Evolutionary conservation across 92 coral and sea anemone species (phyloP).

Genomic region (Epizoanthus rinbou): DNA sequence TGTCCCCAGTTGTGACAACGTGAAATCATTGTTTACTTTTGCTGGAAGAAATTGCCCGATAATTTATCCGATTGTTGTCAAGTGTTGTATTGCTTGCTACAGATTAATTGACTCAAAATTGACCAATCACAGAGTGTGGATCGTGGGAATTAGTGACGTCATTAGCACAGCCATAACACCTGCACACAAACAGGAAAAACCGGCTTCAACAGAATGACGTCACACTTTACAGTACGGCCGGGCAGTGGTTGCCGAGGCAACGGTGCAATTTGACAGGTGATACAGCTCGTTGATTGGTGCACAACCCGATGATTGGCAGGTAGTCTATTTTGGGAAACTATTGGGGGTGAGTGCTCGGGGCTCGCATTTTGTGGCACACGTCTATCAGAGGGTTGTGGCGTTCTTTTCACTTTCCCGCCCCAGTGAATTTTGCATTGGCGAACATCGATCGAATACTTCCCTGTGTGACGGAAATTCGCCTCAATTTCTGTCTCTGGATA

Average conservation of each 20-base stretch:
- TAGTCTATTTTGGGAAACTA: conserved; percentile 83
- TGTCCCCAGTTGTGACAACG: conserved; percentile 25
- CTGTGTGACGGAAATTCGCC: conserved; percentile 77
- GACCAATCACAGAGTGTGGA: conserved; percentile 84
- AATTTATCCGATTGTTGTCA: conserved; percentile 81
- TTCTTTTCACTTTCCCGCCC: conserved; percentile 98
- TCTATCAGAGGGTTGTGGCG: conserved; percentile 98
- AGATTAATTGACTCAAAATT: conserved; percentile 77
- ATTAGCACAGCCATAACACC: conserved; percentile 92
- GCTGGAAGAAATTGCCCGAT: conserved; percentile 50
- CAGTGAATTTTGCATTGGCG: conserved; percentile 84
- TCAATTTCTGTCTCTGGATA: conserved; percentile 61
- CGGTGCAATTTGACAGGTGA: conserved; percentile 69
- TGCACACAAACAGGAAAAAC: conserved; percentile 93
- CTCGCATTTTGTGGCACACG: conserved; percentile 92
- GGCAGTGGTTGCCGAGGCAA: conserved; percentile 84
- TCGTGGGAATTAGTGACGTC: conserved; percentile 85
- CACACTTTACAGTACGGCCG: conserved; percentile 84
- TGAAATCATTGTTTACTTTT: conserved; percentile 32
- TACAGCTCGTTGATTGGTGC: conserved; percentile 73
- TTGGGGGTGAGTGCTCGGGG: conserved; percentile 74
- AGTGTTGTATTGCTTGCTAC: conserved; percentile 80
- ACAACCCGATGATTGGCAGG: conserved; percentile 82
- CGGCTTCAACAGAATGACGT: conserved; percentile 92
- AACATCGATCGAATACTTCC: conserved; percentile 78